Base-by-base conservation (phyloP, 2,888 invertebrate genomes). In the Hypena proboscidalis region DNA sequence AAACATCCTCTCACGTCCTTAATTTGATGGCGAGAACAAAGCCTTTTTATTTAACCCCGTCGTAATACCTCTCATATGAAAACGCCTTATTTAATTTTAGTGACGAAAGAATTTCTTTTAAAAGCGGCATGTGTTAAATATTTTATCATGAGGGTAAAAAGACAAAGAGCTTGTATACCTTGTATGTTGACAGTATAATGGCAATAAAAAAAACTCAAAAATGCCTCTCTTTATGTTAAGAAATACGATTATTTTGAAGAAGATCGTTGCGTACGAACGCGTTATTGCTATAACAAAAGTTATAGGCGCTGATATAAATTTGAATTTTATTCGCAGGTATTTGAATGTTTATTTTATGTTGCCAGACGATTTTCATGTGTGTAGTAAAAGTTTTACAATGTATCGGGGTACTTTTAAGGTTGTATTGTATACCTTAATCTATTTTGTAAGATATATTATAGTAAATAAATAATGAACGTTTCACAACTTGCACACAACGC, bases 81-180 rank as follows among this genome's bases (percentile, higher is more conserved):
- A 65, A 54, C 47, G 47, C 53, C 55, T 55, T 60, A 58, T 55
- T 59, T 51, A 52, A 58, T 58, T 45, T 49, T 50, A 60, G 65
- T 53, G 48, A 50, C 21, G 48, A 36, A 46, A 44, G 56, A 57
- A 60, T 63, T 69, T 61, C 51, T 55, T 70, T 53, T 29, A 26
- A 17, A 37, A 50, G 58, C 37, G 7, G 46, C 49, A 45, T 57
- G 40, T 54, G 57, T 54, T 36, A 59, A 56, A 61, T 58, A 54
- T 55, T 42, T 60, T 62, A n/a, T n/a, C 58, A 51, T 30, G 41
- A 46, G 26, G 34, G 7, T 32, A 61, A 58, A 48, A 58, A 53
- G 35, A 43, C 38, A 58, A 48, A 51, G 38, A 41, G 14, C 19
- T 34, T 25, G 25, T n/a, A n/a, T n/a, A n/a, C n/a, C 13, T 6